Evolutionary conservation across 2,113 vertebrate species (phyloP), one percentile per base, ranked within the genome.

Genomic region (Centrocercus urophasianus): DNA sequence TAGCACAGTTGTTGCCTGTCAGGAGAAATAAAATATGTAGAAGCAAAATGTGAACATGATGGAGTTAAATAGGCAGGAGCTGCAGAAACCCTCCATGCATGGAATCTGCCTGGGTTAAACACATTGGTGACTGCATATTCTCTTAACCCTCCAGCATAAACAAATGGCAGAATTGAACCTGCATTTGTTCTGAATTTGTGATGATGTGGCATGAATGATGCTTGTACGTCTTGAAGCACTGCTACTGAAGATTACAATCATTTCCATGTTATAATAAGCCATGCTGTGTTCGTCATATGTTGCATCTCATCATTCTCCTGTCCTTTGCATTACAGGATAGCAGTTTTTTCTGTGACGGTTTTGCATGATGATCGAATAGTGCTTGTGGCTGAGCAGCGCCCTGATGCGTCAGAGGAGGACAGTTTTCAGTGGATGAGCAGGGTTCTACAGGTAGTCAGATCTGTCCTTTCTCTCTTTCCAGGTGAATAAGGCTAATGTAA

Each of bases 401-500:
- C 99, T 0, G 99, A 99, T 1, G 98, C 99, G 1, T 99, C 99
- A 1, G 99, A 99, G 96, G 99, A 99, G 94, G 99, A 99, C 97
- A 99, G 99, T 97, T 99, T 99, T 96, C 99, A 99, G 97, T 99
- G 99, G 99, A 99, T 99, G 99, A 99, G 99, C 95, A 98, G 99
- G 5, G 99, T 99, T 74, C 98, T 99, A 52, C 99, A 99, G 99
- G 99, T 99, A 95, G 93, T 83, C 82, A 94, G 74, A 30, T 88
- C 76, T 94, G 84, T 93, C 84, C 88, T 94, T 96, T 93, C 76
- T 93, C 83, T 94, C 86, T 93, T 95, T 94, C n/a, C 74, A 93
- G 88, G 54, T 91, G 79, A 96, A 91, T 88, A 81, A 96, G 89
- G 61, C 69, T 95, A 71, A 76, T 90, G 66, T 70, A 66, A 70